These are phyloP conservation scores for Ardeotis arabs DNA, from an alignment of 2,113 vertebrate genomes.

Conservation along the genomic window DNA sequence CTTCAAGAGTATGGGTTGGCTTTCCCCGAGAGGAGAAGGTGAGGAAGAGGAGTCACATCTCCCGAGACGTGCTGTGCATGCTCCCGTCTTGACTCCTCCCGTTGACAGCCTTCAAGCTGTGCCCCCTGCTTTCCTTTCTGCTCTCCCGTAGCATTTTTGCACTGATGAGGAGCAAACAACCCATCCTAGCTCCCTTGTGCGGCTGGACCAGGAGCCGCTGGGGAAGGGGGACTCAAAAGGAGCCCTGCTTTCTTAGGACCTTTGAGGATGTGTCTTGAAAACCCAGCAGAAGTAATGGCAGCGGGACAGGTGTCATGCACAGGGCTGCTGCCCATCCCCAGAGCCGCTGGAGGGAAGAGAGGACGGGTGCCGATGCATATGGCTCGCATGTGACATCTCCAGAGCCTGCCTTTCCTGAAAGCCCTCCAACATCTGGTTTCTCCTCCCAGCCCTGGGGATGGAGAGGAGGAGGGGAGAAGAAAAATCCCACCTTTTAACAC, in stretches of 20 bases:
- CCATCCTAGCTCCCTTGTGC: neutral
- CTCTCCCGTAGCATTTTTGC: neutral
- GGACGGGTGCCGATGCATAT: conserved; percentile 6
- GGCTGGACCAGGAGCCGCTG: neutral
- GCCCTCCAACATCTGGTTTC: conserved; percentile 54
- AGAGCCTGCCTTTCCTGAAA: conserved; percentile 62
- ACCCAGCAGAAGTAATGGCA: neutral
- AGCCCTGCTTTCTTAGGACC: neutral
- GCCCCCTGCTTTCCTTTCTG: neutral
- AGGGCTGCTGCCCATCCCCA: neutral
- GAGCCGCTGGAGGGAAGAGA: neutral
- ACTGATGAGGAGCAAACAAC: neutral
- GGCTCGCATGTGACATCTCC: conserved; percentile 44
- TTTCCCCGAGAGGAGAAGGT: neutral
- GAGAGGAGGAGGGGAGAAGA: conserved; percentile 45
- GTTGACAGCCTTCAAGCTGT: neutral
- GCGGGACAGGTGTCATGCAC: neutral
- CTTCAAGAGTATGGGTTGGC: neutral
- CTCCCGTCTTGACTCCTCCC: neutral
- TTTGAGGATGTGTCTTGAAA: neutral
- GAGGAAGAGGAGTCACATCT: neutral
- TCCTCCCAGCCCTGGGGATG: conserved; percentile 31
- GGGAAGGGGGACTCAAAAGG: neutral
- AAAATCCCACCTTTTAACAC: conserved; percentile 61
- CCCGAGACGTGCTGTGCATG: neutral